phyloP scores from a whole-genome alignment of 2,888 invertebrate species.

The Lepidonotus clava region DNA sequence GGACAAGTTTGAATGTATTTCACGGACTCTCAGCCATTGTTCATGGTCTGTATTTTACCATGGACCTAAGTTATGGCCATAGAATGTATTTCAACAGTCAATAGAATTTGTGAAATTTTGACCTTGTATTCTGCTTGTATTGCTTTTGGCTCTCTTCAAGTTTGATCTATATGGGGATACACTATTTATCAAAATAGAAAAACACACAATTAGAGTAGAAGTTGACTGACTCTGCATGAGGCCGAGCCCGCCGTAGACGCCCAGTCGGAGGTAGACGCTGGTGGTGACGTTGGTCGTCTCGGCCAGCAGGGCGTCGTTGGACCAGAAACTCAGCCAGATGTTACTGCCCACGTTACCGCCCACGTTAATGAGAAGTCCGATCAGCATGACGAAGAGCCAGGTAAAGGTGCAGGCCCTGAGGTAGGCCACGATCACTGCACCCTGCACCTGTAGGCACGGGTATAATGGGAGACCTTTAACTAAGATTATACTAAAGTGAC shows the following conservation, averaged over 20 bases:
- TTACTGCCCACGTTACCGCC: constrained; percentile 61
- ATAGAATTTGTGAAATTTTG: too few species aligned
- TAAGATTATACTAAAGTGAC: too few species aligned
- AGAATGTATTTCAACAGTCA: too few species aligned
- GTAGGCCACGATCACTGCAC: constrained; percentile 93
- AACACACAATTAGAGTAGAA: background rate
- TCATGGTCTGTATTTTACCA: too few species aligned
- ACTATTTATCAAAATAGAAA: background rate
- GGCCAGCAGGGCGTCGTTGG: constrained; percentile 64
- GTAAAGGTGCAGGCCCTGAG: constrained; percentile 46
- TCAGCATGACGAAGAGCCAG: background rate
- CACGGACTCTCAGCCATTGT: too few species aligned
- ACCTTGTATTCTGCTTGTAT: too few species aligned
- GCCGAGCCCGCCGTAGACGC: constrained; percentile 81
- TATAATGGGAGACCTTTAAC: background rate
- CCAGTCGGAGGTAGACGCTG: constrained; percentile 75
- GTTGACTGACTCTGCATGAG: constrained; percentile 72
- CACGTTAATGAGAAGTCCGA: constrained; percentile 36
- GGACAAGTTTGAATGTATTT: too few species aligned
- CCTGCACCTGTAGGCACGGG: constrained; percentile 84
- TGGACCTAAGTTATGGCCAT: too few species aligned
- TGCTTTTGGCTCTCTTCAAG: too few species aligned
- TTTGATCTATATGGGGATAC: too few species aligned
- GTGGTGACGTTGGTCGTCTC: constrained; percentile 61
- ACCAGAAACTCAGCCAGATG: constrained; percentile 75